Evolutionary conservation across 2,888 invertebrate species (phyloP), one percentile per base, ranked within the genome.

Genomic region (Melanchra persicariae): DNA sequence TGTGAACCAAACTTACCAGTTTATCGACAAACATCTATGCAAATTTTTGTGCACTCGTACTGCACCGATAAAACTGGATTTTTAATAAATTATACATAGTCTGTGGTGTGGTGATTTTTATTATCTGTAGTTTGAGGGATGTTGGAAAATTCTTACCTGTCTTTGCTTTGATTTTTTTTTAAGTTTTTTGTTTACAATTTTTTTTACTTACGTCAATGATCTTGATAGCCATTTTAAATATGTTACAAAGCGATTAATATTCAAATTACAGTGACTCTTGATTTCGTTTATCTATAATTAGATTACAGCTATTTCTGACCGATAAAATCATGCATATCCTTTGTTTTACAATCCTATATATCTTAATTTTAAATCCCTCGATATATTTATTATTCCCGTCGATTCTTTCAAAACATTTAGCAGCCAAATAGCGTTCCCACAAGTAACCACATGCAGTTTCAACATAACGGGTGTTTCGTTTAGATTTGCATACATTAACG

Each of bases 11-110:
- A 87, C 92, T 69, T 89, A 94, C 94, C 93, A 83, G 94, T 94
- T 94, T 92, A 88, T 92, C 92, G 89, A 90, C 86, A 51, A 86
- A 87, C 87, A 88, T 85, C 86, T 91, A 95, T 95, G 95, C 95
- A 94, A 94, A 95, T 95, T 88, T 74, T 88, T 84, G 87, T 87
- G 87, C 82, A 87, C 87, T 87, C 73, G 82, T 74, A 82, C 79
- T 81, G 82, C 59, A 85, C 85, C 82, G 84, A 86, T 83, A 82
- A 85, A 89, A 92, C 89, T 85, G 87, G 88, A 88, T 87, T 82
- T 81, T 85, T 79, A 57, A 77, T 78, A 82, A 79, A 82, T 82
- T 75, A 78, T 68, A 68, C 69, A 57, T 68, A 59, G 6, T 85
- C 85, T 84, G 80, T 74, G 79, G 30, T 55, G 76, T 61, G 71